These are phyloP conservation scores for Characodon lateralis DNA, from an alignment of 2,797 vertebrate species.

Conservation along the genomic window DNA sequence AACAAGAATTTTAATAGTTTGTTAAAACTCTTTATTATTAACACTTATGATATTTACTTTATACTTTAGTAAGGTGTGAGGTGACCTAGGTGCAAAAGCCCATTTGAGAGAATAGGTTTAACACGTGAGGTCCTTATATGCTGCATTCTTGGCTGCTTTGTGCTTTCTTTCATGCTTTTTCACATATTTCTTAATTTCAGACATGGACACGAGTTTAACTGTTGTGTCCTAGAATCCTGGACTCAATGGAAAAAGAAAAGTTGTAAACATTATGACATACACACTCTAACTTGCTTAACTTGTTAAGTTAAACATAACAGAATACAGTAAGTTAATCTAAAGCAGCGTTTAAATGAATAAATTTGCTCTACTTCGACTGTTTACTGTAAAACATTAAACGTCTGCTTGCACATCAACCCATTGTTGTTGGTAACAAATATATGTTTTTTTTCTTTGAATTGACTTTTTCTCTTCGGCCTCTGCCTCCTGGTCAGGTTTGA, in stretches of 20 bases:
- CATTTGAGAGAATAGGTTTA: not conserved
- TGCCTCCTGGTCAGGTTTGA: conserved; percentile 50
- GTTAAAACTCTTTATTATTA: not conserved
- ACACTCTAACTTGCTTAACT: not conserved
- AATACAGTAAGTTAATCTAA: conserved; percentile 37
- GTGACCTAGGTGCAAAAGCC: not conserved
- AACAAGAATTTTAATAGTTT: not conserved
- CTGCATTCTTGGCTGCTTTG: not conserved
- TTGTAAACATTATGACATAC: not conserved
- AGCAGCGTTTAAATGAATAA: not conserved
- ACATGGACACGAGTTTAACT: not conserved
- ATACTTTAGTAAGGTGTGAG: not conserved
- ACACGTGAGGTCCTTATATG: not conserved
- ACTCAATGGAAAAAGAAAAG: not conserved
- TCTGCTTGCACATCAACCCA: conserved; percentile 31
- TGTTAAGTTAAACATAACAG: not conserved
- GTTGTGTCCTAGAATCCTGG: not conserved
- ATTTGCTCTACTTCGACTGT: not conserved
- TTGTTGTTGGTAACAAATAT: conserved; percentile 28
- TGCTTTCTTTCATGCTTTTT: not conserved
- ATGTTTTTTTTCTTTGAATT: conserved; percentile 18
- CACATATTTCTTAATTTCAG: not conserved
- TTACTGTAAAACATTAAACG: conserved; percentile 36
- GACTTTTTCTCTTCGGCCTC: conserved; percentile 21
- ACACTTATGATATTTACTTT: not conserved